A percentile compares a stretch with the other conserved stretches of the same genome.
Evolutionary conservation across 2,113 vertebrate species (phyloP).

Genomic region (Prochilodus magdalenae): DNA sequence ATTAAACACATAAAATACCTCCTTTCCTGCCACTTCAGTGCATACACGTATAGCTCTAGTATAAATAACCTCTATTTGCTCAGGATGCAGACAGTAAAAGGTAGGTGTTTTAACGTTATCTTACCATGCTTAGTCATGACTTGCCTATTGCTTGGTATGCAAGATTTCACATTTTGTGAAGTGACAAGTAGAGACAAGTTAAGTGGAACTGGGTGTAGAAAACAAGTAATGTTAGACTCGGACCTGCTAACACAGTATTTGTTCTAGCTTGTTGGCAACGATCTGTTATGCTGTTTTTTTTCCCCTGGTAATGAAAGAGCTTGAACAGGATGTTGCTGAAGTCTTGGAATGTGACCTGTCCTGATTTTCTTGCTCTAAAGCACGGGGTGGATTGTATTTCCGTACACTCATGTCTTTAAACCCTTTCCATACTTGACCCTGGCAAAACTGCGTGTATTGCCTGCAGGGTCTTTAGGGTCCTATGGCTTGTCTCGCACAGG

Average conservation of each 20-base stretch:
- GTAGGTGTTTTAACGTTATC: constrained; percentile 57
- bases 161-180: neutral
- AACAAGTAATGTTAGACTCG: neutral
- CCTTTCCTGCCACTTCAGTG: neutral
- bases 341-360: constrained; percentile 25
- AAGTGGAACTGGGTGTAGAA: neutral
- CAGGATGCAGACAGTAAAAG: constrained; percentile 54
- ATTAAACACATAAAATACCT: neutral
- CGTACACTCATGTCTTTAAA: neutral
- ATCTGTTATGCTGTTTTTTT: neutral
- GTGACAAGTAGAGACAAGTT: constrained; percentile 14
- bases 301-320: neutral
- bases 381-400: neutral
- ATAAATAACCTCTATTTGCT: constrained; percentile 56
- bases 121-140: constrained; percentile 18
- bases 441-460: constrained; percentile 61
- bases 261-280: neutral
- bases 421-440: constrained; percentile 6
- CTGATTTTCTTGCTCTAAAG: constrained; percentile 10
- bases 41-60: constrained; percentile 24
- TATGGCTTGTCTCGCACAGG: constrained; percentile 77
- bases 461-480: constrained; percentile 75
- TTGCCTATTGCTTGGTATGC: constrained; percentile 11
- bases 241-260: neutral
- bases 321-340: neutral